phyloP scores from a whole-genome alignment of 2,113 vertebrate genomes.

The Tamias sibiricus region DNA sequence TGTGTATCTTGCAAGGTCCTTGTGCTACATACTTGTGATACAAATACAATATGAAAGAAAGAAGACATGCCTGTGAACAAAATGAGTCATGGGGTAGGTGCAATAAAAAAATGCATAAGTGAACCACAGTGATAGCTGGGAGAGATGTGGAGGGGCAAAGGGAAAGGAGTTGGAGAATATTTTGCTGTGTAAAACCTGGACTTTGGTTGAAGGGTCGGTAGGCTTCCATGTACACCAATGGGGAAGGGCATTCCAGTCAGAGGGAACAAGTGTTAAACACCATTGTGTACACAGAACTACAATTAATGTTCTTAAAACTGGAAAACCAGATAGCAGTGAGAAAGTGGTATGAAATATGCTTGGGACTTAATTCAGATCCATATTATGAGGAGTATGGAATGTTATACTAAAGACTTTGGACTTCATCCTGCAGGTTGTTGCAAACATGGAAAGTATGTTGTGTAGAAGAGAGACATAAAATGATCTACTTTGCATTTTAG shows the following conservation, averaged over 20 bases:
- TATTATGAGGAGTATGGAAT: background rate
- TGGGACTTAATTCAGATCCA: background rate
- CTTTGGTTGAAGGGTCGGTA: background rate
- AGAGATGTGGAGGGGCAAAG: background rate
- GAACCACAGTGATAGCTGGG: background rate
- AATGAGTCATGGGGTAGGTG: background rate
- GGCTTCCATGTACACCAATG: background rate
- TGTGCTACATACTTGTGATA: background rate
- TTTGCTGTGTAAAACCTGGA: background rate
- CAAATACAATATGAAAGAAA: constrained; percentile 44
- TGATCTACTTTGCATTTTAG: background rate
- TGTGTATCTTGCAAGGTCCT: background rate
- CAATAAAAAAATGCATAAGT: constrained; percentile 15
- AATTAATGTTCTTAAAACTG: background rate
- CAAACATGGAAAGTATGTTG: background rate
- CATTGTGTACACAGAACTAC: background rate
- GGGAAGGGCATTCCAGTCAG: background rate
- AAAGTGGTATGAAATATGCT: background rate
- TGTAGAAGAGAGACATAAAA: background rate
- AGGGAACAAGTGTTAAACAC: background rate
- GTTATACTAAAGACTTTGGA: background rate
- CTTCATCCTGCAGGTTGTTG: background rate
- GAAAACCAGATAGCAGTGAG: background rate
- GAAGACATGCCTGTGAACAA: background rate
- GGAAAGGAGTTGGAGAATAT: background rate